Conservation (phyloP, 1,140 invertebrate genomes). For the Choristoneura fumiferana region DNA sequence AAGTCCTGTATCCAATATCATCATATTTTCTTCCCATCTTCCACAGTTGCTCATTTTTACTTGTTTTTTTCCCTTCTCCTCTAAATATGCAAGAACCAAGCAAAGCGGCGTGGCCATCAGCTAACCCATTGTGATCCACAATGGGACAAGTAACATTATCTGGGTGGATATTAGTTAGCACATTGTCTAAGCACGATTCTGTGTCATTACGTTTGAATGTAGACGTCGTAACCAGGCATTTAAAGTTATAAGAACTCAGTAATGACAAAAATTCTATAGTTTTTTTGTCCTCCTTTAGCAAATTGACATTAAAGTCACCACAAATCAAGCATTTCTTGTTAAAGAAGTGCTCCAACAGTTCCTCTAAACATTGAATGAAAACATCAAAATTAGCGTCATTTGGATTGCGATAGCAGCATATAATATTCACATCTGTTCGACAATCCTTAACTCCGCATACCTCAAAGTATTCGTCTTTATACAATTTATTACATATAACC, state of each 20-base stretch:
- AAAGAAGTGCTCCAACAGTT: background rate
- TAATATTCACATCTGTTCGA: background rate
- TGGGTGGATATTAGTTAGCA: background rate
- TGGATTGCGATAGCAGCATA: background rate
- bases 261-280: background rate
- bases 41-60: too few relatives aligned
- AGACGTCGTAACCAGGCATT: background rate
- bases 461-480: background rate
- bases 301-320: conserved; percentile 20
- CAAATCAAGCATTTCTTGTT: conserved; percentile 3
- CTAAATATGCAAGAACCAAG: background rate
- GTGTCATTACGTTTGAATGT: background rate
- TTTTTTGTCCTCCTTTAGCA: conserved; percentile 1
- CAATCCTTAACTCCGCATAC: background rate
- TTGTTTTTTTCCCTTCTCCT: too few relatives aligned
- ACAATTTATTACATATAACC: background rate
- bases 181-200: background rate
- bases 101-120: background rate
- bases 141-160: background rate
- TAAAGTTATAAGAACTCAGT: background rate
- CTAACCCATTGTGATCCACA: background rate
- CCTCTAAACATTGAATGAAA: background rate
- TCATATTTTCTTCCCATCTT: too few relatives aligned
- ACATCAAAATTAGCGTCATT: background rate
- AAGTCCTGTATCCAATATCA: too few relatives aligned